Evolutionary conservation across 2,888 invertebrate genomes (phyloP).

Genomic region (Pterostichus niger): DNA sequence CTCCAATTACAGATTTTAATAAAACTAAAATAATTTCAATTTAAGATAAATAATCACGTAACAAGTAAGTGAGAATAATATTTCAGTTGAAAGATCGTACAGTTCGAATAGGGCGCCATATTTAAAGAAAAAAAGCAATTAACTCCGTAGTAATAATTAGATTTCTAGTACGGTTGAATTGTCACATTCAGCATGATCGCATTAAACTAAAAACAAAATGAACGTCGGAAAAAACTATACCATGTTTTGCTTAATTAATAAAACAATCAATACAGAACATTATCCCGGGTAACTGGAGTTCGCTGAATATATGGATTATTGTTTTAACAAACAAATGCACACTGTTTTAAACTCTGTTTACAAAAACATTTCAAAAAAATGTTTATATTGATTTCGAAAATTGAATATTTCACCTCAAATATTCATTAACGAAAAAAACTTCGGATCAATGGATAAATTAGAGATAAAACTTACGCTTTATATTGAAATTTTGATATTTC

Average conservation of each 20-base stretch:
- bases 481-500: no score
- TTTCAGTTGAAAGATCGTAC: neutral
- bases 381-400: no score
- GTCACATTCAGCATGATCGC: slow-evolving; percentile 18
- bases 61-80: slow-evolving; percentile 26
- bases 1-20: slow-evolving; percentile 34
- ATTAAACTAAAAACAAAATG: neutral
- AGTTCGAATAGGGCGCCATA: no score
- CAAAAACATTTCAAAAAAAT: no score
- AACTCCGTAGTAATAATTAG: slow-evolving; percentile 28
- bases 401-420: no score
- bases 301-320: neutral
- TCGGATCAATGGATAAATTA: no score
- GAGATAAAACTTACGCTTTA: no score
- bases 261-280: slow-evolving; percentile 40
- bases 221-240: slow-evolving; percentile 8
- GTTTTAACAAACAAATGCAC: neutral
- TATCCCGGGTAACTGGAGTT: neutral
- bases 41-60: slow-evolving; percentile 25
- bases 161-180: neutral
- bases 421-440: no score
- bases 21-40: slow-evolving; percentile 37
- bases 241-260: slow-evolving; percentile 51
- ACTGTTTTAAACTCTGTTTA: no score
- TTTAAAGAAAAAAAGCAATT: slow-evolving; percentile 23